Base-by-base conservation (phyloP, 1,140 invertebrate genomes). In the Scylla paramamosain region DNA sequence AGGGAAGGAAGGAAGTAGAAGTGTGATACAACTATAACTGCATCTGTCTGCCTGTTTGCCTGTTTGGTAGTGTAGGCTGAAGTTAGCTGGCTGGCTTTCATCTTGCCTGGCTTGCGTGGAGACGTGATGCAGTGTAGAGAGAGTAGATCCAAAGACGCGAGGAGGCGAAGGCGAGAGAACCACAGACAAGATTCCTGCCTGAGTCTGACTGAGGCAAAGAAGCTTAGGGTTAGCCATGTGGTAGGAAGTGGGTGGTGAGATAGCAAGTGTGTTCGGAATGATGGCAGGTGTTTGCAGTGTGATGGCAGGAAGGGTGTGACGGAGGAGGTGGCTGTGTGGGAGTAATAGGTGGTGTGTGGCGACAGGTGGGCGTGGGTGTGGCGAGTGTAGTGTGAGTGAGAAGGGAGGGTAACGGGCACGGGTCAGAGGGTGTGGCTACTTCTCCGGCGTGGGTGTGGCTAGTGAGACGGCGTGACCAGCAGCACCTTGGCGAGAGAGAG, bases 381-480 rank as follows among this genome's bases (percentile, higher is more conserved):
- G 67, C 20, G 16, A 20, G 67, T n/a, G 16, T 25, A 8, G 2
- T 20, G 10, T 16, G 52, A 16, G 52, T 59, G 67, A n/a, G 67
- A 77, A 77, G 16, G 67, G 67, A n/a, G 67, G 67, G 67, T 77
- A 77, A 77, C 67, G 67, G 67, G 67, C 67, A 77, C 67, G 67
- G 67, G 67, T 77, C 67, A 77, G 67, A n/a, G 67, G 67, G 67
- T 77, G 67, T 77, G 87, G 87, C 12, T 48, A 29, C 29, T 29
- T 88, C 29, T n/a, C 87, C 20, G 87, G 87, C n/a, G 87, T n/a
- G 67, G 67, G 67, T 77, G 67, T 77, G 67, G 67, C 67, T n/a
- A 7, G 20, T 20, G 67, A 20, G 67, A n/a, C 67, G 67, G 67
- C 67, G 67, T 77, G 67, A 77, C 67, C 67, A 77, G 67, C 52